A percentile compares a stretch with the other conserved stretches of the same genome.
Evolutionary conservation across 2,797 vertebrate genomes (phyloP).

Genomic region (Danio aesculapii): DNA sequence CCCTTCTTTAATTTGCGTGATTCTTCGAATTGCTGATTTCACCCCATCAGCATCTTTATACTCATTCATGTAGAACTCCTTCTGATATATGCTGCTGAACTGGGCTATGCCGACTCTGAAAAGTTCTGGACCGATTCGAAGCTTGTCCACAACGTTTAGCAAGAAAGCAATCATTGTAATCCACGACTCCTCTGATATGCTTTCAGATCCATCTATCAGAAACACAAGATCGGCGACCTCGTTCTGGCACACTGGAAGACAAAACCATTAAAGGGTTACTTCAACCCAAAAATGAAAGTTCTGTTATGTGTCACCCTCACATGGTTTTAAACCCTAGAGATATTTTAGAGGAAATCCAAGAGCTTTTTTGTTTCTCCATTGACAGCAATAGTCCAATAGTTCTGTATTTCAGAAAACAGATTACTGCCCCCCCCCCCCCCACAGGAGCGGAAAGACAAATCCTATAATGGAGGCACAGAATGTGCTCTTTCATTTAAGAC

Average conservation of each 20-base stretch:
- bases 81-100: conserved; percentile 72
- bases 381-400: too few relatives aligned
- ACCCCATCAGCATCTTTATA: conserved; percentile 57
- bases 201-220: conserved; percentile 82
- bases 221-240: conserved; percentile 82
- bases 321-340: not conserved
- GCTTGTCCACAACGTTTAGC: conserved; percentile 70
- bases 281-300: too few relatives aligned
- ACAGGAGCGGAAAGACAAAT: too few relatives aligned
- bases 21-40: conserved; percentile 63
- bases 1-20: conserved; percentile 64
- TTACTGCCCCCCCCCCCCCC: too few relatives aligned
- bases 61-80: conserved; percentile 80
- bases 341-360: not conserved
- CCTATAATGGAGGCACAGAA: too few relatives aligned
- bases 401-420: too few relatives aligned
- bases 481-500: too few relatives aligned
- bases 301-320: too few relatives aligned
- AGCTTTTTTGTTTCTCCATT: too few relatives aligned
- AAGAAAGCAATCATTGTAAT: conserved; percentile 79
- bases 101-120: conserved; percentile 82
- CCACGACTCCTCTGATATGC: conserved; percentile 72
- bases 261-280: not conserved
- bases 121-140: conserved; percentile 69
- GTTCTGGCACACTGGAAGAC: conserved; percentile 76